These are phyloP conservation scores for Oscheius sp. DNA, from an alignment of 1,140 invertebrate genomes.

Conservation along the genomic window DNA sequence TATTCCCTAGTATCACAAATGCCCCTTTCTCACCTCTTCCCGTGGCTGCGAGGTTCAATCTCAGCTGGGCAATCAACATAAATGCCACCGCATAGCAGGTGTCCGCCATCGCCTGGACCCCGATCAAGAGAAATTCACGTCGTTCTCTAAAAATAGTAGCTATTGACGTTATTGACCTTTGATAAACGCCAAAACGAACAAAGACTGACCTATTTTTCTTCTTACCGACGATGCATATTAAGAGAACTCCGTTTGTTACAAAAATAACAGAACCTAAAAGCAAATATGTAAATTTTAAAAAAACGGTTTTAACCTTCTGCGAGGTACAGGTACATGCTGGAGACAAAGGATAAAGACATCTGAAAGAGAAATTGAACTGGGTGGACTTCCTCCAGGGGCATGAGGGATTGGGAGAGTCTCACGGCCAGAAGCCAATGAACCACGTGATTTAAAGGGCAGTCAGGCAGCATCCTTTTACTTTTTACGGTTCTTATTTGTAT, in stretches of 20 bases:
- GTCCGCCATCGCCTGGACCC: constrained; percentile 7
- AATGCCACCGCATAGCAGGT: constrained; percentile 24
- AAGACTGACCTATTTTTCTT: constrained; percentile 4
- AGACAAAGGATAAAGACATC: background rate
- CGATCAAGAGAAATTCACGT: constrained; percentile 23
- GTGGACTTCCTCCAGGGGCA: too few relatives aligned
- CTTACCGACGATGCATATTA: background rate
- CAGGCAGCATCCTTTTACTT: too few relatives aligned
- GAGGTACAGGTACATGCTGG: background rate
- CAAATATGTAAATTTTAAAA: background rate
- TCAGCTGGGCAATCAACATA: constrained; percentile 19
- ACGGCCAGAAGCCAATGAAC: too few relatives aligned
- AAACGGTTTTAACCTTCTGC: background rate
- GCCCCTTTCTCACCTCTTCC: background rate
- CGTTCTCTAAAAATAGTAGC: background rate
- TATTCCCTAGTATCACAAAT: too few relatives aligned
- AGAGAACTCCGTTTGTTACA: background rate
- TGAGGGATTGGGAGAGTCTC: too few relatives aligned
- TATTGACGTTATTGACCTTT: background rate
- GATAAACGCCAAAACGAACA: background rate
- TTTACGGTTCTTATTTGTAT: too few relatives aligned
- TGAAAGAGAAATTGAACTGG: background rate
- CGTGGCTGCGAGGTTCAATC: constrained; percentile 6
- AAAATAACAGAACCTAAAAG: background rate
- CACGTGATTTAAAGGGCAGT: too few relatives aligned